phyloP scores from a whole-genome alignment of 1,140 invertebrate species.

The Coelopa frigida region DNA sequence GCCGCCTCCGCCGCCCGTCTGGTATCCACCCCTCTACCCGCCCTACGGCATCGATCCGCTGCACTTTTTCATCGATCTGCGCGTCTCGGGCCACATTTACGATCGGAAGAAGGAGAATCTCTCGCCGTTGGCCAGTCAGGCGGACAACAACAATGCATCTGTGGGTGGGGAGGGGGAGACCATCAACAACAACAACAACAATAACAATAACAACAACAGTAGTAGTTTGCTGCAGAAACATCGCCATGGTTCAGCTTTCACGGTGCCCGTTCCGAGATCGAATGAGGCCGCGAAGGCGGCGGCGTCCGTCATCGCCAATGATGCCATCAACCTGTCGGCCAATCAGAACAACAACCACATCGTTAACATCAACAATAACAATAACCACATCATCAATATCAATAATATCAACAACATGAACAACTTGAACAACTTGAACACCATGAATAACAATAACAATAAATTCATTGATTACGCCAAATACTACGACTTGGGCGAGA shows the following conservation, averaged over 20 bases:
- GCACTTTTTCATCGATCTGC: slow-evolving; percentile 73
- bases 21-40: slow-evolving; percentile 65
- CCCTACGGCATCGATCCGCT: slow-evolving; percentile 71
- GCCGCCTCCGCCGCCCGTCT: slow-evolving; percentile 59
- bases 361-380: not conserved
- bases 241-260: slow-evolving; percentile 58
- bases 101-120: slow-evolving; percentile 57
- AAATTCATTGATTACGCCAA: slow-evolving; percentile 43
- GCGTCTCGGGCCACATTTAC: slow-evolving; percentile 73
- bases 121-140: slow-evolving; percentile 31
- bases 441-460: slow-evolving; percentile 16
- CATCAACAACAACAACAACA: slow-evolving; percentile 12
- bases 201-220: slow-evolving; percentile 27
- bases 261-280: slow-evolving; percentile 50
- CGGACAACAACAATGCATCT: slow-evolving; percentile 17
- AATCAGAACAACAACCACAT: slow-evolving; percentile 8
- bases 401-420: slow-evolving; percentile 40
- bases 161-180: not conserved
- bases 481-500: slow-evolving; percentile 39
- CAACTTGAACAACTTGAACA: slow-evolving; percentile 36
- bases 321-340: slow-evolving; percentile 13
- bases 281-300: slow-evolving; percentile 23
- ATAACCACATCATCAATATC: slow-evolving; percentile 41
- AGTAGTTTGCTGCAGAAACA: slow-evolving; percentile 38
- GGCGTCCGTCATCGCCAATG: not conserved